phyloP scores from a whole-genome alignment of 2,113 vertebrate species.

The Mesoclemmys tuberculata region DNA sequence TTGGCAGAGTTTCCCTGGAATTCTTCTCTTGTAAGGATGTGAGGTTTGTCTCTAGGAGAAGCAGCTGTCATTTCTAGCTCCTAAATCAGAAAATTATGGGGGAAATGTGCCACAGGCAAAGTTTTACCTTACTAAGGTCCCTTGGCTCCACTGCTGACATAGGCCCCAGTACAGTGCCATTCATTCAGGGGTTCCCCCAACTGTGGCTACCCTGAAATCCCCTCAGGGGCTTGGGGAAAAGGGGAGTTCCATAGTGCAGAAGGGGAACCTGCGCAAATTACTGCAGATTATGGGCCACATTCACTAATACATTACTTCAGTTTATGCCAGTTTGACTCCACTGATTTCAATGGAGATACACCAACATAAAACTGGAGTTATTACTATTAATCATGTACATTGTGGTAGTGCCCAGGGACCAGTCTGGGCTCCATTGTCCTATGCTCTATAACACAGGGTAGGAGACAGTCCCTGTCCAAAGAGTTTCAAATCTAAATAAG shows the following conservation, averaged over 20 bases:
- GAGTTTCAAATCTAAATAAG: not conserved
- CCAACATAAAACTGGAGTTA: fast-evolving
- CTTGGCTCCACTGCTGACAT: not conserved
- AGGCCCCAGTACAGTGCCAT: not conserved
- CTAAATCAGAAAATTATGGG: not conserved
- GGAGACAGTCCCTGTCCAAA: not conserved
- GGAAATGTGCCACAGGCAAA: fast-evolving
- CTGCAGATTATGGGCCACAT: fast-evolving
- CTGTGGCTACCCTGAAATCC: constrained; percentile 1
- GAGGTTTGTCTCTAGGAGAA: not conserved
- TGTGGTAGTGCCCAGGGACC: fast-evolving
- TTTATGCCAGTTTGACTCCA: fast-evolving
- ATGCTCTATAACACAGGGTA: not conserved
- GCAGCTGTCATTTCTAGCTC: fast-evolving
- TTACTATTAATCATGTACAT: fast-evolving
- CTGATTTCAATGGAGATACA: too few species aligned
- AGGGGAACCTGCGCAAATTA: not conserved
- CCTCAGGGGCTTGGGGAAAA: not conserved
- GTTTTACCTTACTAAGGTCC: not conserved
- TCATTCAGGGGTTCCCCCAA: not conserved
- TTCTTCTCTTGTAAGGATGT: not conserved
- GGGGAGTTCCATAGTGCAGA: constrained; percentile 1
- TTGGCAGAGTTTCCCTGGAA: not conserved
- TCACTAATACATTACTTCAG: fast-evolving
- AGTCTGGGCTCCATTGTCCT: fast-evolving